Percentiles rank a stretch among this genome's conserved stretches.
These are phyloP conservation scores for Porites evermanni DNA, from an alignment of 92 coral and sea anemone species.

Conservation along the genomic window DNA sequence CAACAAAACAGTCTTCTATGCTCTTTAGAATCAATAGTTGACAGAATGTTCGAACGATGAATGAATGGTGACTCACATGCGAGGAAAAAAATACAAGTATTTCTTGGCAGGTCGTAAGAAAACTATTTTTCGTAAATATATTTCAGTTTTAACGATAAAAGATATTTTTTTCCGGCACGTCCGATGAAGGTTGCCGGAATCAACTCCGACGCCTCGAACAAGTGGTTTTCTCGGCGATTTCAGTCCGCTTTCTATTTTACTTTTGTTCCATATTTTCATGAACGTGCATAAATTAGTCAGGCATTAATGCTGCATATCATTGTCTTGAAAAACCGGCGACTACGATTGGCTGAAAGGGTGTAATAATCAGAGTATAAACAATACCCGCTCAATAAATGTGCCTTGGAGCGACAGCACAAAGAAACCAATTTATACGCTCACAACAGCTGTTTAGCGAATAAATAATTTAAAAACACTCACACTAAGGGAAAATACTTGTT, in stretches of 20 bases:
- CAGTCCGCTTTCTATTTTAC: constrained; percentile 36
- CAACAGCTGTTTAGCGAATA: constrained; percentile 49
- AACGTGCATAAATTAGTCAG: constrained; percentile 46
- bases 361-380: constrained; percentile 60
- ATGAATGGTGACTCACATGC: constrained; percentile 23
- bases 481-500: not conserved
- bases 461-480: constrained; percentile 34
- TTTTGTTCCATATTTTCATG: constrained; percentile 47
- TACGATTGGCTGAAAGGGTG: constrained; percentile 58
- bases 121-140: not conserved
- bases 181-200: constrained; percentile 26
- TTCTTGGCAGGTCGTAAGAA: not conserved
- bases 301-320: constrained; percentile 59
- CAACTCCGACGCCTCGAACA: constrained; percentile 2
- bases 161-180: not conserved
- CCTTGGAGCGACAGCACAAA: constrained; percentile 33
- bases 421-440: constrained; percentile 36
- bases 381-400: constrained; percentile 39
- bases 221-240: constrained; percentile 31
- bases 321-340: constrained; percentile 10
- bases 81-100: constrained; percentile 17
- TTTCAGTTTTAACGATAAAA: not conserved
- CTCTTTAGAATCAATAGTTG: constrained; percentile 9
- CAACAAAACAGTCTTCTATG: constrained; percentile 1
- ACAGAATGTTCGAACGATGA: constrained; percentile 15